Evolutionary conservation across 2,113 vertebrate species (phyloP), one percentile per base, ranked within the genome.

Genomic region (Actenoides hombroni): DNA sequence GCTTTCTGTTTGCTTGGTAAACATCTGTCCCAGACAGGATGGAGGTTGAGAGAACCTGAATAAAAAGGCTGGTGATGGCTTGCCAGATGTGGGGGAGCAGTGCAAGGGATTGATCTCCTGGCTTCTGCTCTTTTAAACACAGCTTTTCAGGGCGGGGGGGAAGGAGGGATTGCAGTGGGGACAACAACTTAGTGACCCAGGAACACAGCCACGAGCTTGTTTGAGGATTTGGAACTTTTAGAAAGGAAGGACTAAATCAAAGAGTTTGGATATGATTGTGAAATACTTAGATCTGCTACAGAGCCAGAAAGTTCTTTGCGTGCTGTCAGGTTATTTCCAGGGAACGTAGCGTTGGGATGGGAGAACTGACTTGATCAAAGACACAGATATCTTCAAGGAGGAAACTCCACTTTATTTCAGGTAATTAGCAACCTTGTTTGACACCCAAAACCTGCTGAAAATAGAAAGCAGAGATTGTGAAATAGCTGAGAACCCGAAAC

Each of bases 1-100:
- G 26, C 69, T 81, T 73, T 92, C 79, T 83, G 51, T 92, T 91
- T 95, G 53, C 77, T 90, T 68, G 67, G 77, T 60, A 89, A 94
- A 89, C 54, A 61, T 78, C 71, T 96, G 60, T 63, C 39, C 60
- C 35, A 78, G 76, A 11, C 29, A 67, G 82, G 90, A 29, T 54
- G 53, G 76, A 71, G 46, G 56, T 3, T 56, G 68, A 46, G 82
- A 48, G 35, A 83, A 31, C 68, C 56, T 64, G 64, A 29, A 29
- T 14, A 6, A 51, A 69, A 93, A 64, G 42, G 35, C 8, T 2
- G 8, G n/a, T 70, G 59, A 20, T 71, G 57, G 19, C 18, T 3
- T 93, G 87, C 54, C 63, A 77, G 64, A 17, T 74, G 63, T 39
- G 28, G 83, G 28, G 79, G 70, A 54, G 48, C 37, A 37, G 56